Percentiles rank a stretch among this genome's conserved stretches.
Evolutionary conservation across 53 echinoderm and acorn worm species (phyloP).

Genomic region (Glandiceps talaboti): DNA sequence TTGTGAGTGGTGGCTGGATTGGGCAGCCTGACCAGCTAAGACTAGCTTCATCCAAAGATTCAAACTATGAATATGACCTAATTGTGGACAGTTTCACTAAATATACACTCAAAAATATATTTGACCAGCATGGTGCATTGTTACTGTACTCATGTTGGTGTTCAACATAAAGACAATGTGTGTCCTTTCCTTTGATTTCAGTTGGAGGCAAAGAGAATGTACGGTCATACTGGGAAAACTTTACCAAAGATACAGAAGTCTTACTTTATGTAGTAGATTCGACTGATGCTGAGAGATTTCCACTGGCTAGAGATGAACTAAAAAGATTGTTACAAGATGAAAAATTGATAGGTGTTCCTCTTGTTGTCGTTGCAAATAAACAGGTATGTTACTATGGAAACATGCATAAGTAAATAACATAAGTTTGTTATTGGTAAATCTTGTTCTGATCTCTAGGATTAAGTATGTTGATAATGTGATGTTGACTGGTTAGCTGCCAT

Average conservation of each 20-base stretch:
- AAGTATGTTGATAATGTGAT: too few relatives aligned
- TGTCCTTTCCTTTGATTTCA: constrained; percentile 6
- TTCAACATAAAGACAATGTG: not conserved
- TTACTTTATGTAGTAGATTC: constrained; percentile 93
- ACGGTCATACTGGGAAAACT: constrained; percentile 93
- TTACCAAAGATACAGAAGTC: constrained; percentile 77
- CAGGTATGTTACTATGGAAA: too few relatives aligned
- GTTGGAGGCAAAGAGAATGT: constrained; percentile 89
- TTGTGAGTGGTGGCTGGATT: too few relatives aligned
- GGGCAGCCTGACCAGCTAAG: too few relatives aligned
- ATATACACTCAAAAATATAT: too few relatives aligned
- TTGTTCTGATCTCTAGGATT: too few relatives aligned
- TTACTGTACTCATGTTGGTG: not conserved
- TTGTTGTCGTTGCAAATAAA: constrained; percentile 83
- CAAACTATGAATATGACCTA: too few relatives aligned
- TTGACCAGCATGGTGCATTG: not conserved
- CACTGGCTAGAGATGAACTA: constrained; percentile 75
- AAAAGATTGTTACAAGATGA: constrained; percentile 52
- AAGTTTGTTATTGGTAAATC: too few relatives aligned
- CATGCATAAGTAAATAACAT: too few relatives aligned
- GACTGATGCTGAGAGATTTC: constrained; percentile 50
- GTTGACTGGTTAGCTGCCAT: too few relatives aligned
- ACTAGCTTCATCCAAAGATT: too few relatives aligned
- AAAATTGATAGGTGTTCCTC: constrained; percentile 48
- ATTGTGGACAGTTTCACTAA: too few relatives aligned